Evolutionary conservation across 2,113 vertebrate genomes (phyloP), one percentile per base, ranked within the genome.

Genomic region (Laterallus jamaicensis): DNA sequence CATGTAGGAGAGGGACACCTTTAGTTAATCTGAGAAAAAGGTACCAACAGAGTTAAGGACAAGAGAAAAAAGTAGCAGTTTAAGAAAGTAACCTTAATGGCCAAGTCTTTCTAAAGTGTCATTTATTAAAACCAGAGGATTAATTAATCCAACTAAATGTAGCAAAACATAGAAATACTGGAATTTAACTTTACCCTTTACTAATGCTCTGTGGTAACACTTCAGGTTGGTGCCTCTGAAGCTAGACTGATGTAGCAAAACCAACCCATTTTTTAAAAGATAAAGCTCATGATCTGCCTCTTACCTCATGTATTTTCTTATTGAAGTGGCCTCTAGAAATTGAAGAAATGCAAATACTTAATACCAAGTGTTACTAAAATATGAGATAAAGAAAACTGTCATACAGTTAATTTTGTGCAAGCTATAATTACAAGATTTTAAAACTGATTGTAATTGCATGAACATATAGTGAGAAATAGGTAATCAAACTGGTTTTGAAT

Each of bases 351-450:
- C 59, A 50, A 88, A 95, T 80, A 95, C 82, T 95, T 90, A 78
- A 86, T 93, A 90, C 85, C 25, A 82, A 73, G 25, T 40, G 59
- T 75, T 95, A 89, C 84, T 91, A 82, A 94, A 92, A 92, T 88
- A 92, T 67, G n/a, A 90, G 37, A 42, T 55, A 59, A 70, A 73
- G 64, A 66, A 74, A 69, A 66, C n/a, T 96, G 78, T 64, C 63
- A 68, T 49, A 82, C 35, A 64, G 74, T 77, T 94, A 90, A 95
- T 63, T 93, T 85, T 94, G 75, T 90, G 40, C 55, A 86, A 94
- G 86, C 55, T 88, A 39, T 86, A 86, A 88, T 91, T 92, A 67
- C 73, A 81, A 83, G 71, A 83, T 83, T 93, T 94, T 94, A 94
- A 84, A 39, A 56, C 29, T 88, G 52, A 93, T 94, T 83, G n/a